A percentile compares a stretch with the other conserved stretches of the same genome.
Evolutionary conservation across 2,888 invertebrate species (phyloP).

Genomic region (Biston stratarius): DNA sequence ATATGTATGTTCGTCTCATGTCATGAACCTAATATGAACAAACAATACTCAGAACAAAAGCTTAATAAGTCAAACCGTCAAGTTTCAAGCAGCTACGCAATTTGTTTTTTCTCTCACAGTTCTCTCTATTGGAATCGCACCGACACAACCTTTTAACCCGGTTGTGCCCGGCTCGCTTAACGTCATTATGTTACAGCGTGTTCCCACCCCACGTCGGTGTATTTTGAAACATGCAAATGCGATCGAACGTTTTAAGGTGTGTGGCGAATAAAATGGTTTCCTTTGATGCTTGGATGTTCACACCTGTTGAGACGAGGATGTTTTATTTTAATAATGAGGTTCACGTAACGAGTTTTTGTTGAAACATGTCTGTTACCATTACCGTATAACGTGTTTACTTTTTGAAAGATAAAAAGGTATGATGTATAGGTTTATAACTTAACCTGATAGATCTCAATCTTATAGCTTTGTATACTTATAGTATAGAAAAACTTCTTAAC

Average conservation of each 20-base stretch:
- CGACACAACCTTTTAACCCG: constrained; percentile 56
- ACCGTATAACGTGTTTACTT: not conserved
- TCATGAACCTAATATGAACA: too few species aligned
- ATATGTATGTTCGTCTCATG: too few species aligned
- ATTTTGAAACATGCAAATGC: constrained; percentile 56
- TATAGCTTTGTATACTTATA: too few species aligned
- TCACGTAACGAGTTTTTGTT: not conserved
- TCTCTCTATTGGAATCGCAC: constrained; percentile 53
- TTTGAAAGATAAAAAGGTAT: not conserved
- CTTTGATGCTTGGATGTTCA: constrained; percentile 37
- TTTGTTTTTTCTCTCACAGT: constrained; percentile 58
- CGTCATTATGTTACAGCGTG: constrained; percentile 53
- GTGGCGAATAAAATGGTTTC: constrained; percentile 39
- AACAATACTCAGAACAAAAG: too few species aligned
- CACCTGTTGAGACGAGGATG: constrained; percentile 7
- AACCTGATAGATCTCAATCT: too few species aligned
- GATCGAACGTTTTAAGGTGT: constrained; percentile 47
- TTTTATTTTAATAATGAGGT: constrained; percentile 11
- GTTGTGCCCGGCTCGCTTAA: constrained; percentile 53
- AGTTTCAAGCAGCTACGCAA: constrained; percentile 32
- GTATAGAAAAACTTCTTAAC: too few species aligned
- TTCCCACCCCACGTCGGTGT: constrained; percentile 52
- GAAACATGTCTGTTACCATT: not conserved
- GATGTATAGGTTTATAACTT: too few species aligned
- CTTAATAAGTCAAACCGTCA: not conserved